Conservation (phyloP, 2,888 invertebrate genomes). For the Thereva unica region DNA sequence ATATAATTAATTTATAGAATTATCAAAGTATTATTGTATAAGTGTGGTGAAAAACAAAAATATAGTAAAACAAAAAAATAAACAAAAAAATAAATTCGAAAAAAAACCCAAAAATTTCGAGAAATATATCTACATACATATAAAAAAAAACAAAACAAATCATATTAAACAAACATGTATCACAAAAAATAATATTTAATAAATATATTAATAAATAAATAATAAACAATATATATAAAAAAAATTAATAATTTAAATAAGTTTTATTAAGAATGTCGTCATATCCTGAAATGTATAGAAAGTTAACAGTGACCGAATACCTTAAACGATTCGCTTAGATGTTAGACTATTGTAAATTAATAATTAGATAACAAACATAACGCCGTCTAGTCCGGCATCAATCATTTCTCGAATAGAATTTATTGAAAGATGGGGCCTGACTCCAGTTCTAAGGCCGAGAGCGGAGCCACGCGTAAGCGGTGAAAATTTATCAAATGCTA, state of each 20-base stretch:
- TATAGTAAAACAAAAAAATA: too few species aligned
- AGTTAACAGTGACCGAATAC: conserved; percentile 32
- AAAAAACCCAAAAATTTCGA: too few species aligned
- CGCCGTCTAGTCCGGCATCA: conserved; percentile 53
- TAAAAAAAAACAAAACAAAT: too few species aligned
- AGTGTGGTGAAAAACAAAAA: too few species aligned
- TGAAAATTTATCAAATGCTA: conserved; percentile 58
- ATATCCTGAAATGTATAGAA: conserved; percentile 30
- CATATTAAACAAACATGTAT: too few species aligned
- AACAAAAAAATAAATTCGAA: too few species aligned
- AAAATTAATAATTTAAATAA: neutral
- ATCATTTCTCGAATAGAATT: conserved; percentile 96
- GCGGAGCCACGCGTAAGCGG: conserved; percentile 84
- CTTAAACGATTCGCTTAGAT: conserved; percentile 31
- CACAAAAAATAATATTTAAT: too few species aligned
- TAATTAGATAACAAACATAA: conserved; percentile 41
- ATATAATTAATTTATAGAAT: too few species aligned
- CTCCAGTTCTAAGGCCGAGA: conserved; percentile 96
- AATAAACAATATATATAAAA: neutral
- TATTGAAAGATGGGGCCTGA: conserved; percentile 97
- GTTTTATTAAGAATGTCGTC: conserved; percentile 24
- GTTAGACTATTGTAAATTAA: conserved; percentile 30
- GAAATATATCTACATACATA: too few species aligned
- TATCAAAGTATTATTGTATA: too few species aligned
- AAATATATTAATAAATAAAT: neutral